Base-by-base conservation (phyloP, 2,113 vertebrate species). In the Thalassarche chlororhynchos region DNA sequence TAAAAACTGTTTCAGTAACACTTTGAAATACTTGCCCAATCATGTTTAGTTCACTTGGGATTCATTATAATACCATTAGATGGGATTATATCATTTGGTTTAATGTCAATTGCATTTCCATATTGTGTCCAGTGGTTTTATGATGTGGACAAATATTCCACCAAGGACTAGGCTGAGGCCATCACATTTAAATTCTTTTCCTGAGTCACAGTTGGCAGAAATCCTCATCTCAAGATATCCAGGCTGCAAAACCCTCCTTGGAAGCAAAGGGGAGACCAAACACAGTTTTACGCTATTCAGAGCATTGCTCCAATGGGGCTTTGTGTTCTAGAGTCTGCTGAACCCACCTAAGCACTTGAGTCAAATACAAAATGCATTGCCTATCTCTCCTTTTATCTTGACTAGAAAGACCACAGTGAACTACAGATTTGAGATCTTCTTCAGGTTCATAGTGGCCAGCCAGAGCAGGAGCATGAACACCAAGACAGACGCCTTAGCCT, bases 71-170 rank as follows among this genome's bases (percentile, higher is more conserved):
- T 96, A 88, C 97, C 97, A 98, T 98, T 98, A 98, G 95, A 94
- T 97, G 78, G 97, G 98, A 98, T 98, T 98, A 97, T 98, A 98
- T 98, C 95, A 98, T 98, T 98, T 98, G 97, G 96, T 98, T 97
- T 98, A 98, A 98, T 98, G 98, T 98, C 98, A 98, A 98, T 98
- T 97, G 94, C 93, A 96, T 98, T 98, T 97, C 96, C 98, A 98
- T 98, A 98, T 98, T 97, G 96, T 98, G 98, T 98, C 98, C 97
- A 97, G 97, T 97, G 98, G 98, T 98, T 98, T 98, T 98, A 98
- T 90, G 94, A 97, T 98, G 98, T 97, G 97, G 97, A 98, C 98
- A 98, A 98, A 98, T 98, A 98, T 98, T 98, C 97, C 98, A 98
- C 97, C 91, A 94, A 98, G 95, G 97, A 97, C 89, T 93, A 97